Evolutionary conservation across 2,113 vertebrate genomes (phyloP).

Genomic region (Stigmatopora nigra): DNA sequence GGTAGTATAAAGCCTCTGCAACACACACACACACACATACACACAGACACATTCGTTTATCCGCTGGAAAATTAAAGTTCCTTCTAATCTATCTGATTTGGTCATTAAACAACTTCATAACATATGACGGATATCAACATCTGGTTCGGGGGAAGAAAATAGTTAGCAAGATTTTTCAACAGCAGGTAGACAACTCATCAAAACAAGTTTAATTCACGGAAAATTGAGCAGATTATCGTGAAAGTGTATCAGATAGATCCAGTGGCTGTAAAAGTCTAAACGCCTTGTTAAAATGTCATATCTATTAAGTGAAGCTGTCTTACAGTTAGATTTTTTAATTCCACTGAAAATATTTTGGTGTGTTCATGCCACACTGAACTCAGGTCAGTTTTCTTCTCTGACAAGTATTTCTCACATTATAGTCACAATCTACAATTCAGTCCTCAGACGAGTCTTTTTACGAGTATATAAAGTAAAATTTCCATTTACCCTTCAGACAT

Average conservation of each 20-base stretch:
- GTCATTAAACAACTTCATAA: slow-evolving; percentile 9
- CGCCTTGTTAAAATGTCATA: not conserved
- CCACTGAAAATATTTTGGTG: not conserved
- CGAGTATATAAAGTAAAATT: slow-evolving; percentile 17
- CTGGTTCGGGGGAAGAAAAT: slow-evolving; percentile 10
- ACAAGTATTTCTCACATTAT: slow-evolving; percentile 22
- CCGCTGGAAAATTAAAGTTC: slow-evolving; percentile 21
- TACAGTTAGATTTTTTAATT: slow-evolving; percentile 4
- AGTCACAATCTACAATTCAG: slow-evolving; percentile 24
- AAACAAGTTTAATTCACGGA: not conserved
- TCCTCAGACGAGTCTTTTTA: slow-evolving; percentile 17
- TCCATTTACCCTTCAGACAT: slow-evolving; percentile 14
- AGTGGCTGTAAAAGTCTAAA: not conserved
- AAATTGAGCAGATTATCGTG: not conserved
- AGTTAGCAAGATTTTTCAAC: slow-evolving; percentile 5
- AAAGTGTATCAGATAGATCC: not conserved
- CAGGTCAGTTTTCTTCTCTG: slow-evolving; percentile 43
- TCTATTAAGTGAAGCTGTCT: no score
- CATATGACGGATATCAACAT: slow-evolving; percentile 6
- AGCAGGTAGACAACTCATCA: not conserved
- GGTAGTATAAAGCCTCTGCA: slow-evolving; percentile 30
- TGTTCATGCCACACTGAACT: slow-evolving; percentile 31
- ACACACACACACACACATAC: slow-evolving; percentile 21
- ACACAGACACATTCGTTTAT: slow-evolving; percentile 22
- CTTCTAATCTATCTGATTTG: slow-evolving; percentile 9